Evolutionary conservation across 2,888 invertebrate genomes (phyloP).

Genomic region (Monopis laevigella): DNA sequence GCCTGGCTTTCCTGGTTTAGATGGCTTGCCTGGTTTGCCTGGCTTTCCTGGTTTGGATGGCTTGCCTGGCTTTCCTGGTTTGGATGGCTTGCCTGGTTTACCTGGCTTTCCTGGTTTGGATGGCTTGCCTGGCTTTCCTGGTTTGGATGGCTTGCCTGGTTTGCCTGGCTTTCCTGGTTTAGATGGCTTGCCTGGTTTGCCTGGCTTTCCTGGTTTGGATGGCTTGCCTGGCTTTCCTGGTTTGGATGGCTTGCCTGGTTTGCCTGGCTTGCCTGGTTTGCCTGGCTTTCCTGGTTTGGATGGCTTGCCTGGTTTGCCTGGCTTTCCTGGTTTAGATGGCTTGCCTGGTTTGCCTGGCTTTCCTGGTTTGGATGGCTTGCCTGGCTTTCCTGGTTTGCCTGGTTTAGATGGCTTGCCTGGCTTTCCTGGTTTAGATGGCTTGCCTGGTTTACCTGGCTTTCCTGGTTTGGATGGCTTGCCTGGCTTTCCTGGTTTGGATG

Average conservation of each 20-base stretch:
- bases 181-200: constrained; percentile 24
- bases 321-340: not conserved
- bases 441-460: not conserved
- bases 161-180: constrained; percentile 20
- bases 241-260: constrained; percentile 9
- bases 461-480: constrained; percentile 2
- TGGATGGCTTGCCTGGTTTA: constrained; percentile 5
- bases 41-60: constrained; percentile 1
- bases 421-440: not conserved
- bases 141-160: constrained; percentile 21
- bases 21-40: constrained; percentile 9
- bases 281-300: not conserved
- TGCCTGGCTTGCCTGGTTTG: constrained; percentile 3
- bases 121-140: constrained; percentile 8
- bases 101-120: not conserved
- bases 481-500: constrained; percentile 4
- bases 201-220: constrained; percentile 22
- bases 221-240: constrained; percentile 24
- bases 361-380: constrained; percentile 13
- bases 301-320: not conserved
- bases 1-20: constrained; percentile 6
- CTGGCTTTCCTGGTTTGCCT: not conserved
- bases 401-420: not conserved
- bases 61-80: not conserved
- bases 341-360: constrained; percentile 13